Percentiles rank a stretch among this genome's conserved stretches.
phyloP scores from a whole-genome alignment of 1,140 invertebrate species.

The Drosophila subpulchrella region DNA sequence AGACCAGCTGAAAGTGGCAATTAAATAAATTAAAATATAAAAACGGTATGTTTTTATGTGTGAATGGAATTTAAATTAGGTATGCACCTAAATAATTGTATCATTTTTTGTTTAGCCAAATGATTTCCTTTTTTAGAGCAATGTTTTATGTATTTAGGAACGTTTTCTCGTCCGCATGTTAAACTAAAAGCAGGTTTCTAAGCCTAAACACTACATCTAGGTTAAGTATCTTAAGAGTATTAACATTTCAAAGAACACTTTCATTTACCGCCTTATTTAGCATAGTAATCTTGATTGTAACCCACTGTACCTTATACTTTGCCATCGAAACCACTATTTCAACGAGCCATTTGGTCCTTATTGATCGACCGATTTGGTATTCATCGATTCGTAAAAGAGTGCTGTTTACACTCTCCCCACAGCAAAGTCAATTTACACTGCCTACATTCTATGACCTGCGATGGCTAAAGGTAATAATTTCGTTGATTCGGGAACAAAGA shows the following conservation, averaged over 20 bases:
- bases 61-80: neutral
- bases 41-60: neutral
- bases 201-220: too few species aligned
- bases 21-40: neutral
- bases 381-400: conserved; percentile 44
- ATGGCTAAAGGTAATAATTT: conserved; percentile 28
- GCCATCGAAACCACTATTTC: conserved; percentile 33
- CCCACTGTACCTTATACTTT: conserved; percentile 14
- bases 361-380: conserved; percentile 50
- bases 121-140: too few species aligned
- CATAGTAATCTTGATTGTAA: too few species aligned
- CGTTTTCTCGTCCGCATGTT: too few species aligned
- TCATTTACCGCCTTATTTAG: neutral
- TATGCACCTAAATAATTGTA: too few species aligned
- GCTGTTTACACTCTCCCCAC: conserved; percentile 34
- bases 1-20: neutral
- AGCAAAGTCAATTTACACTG: conserved; percentile 32
- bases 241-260: neutral
- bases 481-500: conserved; percentile 36
- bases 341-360: conserved; percentile 42
- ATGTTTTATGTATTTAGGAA: too few species aligned
- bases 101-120: too few species aligned
- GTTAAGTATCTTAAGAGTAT: too few species aligned
- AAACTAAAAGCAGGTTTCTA: too few species aligned
- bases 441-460: conserved; percentile 23